phyloP scores from a whole-genome alignment of 2,888 invertebrate genomes.

The Drosophila subquinaria region DNA sequence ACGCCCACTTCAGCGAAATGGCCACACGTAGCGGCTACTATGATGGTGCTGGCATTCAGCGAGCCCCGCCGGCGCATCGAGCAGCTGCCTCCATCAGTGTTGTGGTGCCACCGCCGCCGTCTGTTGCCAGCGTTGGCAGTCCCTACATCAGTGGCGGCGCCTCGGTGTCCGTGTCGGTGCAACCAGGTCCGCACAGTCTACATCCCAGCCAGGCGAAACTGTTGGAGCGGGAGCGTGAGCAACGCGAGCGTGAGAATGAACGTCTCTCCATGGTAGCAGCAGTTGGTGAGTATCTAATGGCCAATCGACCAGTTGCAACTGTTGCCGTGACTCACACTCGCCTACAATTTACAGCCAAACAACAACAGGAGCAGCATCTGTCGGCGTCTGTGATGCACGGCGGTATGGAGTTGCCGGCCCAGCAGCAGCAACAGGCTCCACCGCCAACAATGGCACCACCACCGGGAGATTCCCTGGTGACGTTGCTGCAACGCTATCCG shows the following conservation, averaged over 20 bases:
- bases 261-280: conserved; percentile 66
- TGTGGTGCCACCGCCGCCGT: conserved; percentile 83
- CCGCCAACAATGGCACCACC: conserved; percentile 92
- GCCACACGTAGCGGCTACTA: conserved; percentile 86
- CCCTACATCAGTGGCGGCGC: conserved; percentile 72
- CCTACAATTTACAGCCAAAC: conserved; percentile 51
- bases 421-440: conserved; percentile 86
- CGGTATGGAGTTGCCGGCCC: conserved; percentile 85
- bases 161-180: conserved; percentile 55
- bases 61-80: conserved; percentile 88
- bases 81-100: conserved; percentile 85
- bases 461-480: conserved; percentile 93
- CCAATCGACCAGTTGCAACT: neutral
- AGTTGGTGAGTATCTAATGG: conserved; percentile 62
- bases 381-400: conserved; percentile 53
- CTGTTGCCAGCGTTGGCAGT: conserved; percentile 59
- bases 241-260: conserved; percentile 80
- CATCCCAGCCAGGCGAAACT: conserved; percentile 80
- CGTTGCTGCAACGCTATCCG: conserved; percentile 95
- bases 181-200: conserved; percentile 64
- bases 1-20: conserved; percentile 85
- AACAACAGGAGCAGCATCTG: conserved; percentile 74
- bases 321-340: neutral
- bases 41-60: conserved; percentile 85
- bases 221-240: conserved; percentile 83